phyloP scores from a whole-genome alignment of 2,888 invertebrate genomes.

The Nomada flava region DNA sequence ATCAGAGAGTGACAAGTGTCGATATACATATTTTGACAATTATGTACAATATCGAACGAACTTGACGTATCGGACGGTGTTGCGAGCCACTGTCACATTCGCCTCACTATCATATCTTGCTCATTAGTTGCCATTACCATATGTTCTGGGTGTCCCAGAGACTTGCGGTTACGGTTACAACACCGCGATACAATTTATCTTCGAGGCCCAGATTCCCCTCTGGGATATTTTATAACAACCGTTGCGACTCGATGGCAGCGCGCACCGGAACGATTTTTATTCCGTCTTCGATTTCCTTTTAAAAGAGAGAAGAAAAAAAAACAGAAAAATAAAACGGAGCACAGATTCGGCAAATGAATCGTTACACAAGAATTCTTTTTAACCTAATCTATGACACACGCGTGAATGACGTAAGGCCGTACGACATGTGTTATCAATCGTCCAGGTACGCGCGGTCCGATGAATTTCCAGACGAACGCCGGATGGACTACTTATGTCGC shows the following conservation, averaged over 20 bases:
- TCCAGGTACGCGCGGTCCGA: conserved; percentile 24
- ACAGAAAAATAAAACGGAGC: no score
- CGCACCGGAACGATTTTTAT: not conserved
- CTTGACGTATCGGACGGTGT: not conserved
- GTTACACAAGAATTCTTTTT: conserved; percentile 49
- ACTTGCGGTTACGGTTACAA: conserved; percentile 56
- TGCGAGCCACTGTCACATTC: conserved; percentile 50
- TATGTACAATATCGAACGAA: not conserved
- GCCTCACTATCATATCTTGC: conserved; percentile 62
- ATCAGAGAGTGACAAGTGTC: conserved; percentile 14
- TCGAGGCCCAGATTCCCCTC: conserved; percentile 40
- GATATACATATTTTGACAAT: no score
- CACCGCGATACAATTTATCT: conserved; percentile 67
- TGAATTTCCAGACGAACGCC: conserved; percentile 11
- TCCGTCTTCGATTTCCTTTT: not conserved
- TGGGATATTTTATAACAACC: conserved; percentile 9
- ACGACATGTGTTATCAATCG: conserved; percentile 33
- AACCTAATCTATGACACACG: conserved; percentile 49
- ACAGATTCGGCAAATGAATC: not conserved
- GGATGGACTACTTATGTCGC: conserved; percentile 39
- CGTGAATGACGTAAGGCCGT: conserved; percentile 36
- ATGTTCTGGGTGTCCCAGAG: conserved; percentile 50
- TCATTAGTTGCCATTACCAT: conserved; percentile 63
- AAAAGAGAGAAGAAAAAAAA: no score
- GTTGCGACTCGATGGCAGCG: not conserved